phyloP scores from a whole-genome alignment of 2,797 vertebrate species.

The Furcifer pardalis region DNA sequence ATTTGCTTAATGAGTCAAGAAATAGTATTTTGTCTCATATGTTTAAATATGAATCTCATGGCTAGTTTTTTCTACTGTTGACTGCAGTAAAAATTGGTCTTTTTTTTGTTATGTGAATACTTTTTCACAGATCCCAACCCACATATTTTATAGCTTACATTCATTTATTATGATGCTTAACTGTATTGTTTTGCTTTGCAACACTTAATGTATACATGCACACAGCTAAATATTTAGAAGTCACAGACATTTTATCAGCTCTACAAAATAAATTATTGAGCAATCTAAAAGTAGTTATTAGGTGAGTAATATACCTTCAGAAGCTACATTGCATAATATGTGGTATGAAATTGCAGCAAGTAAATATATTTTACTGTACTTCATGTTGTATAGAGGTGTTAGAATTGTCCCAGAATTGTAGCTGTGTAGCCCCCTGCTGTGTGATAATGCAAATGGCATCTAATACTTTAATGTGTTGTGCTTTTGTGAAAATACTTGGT shows the following conservation, averaged over 20 bases:
- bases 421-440: slow-evolving; percentile 82
- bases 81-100: slow-evolving; percentile 43
- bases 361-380: slow-evolving; percentile 63
- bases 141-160: rapidly evolving
- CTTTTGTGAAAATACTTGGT: slow-evolving; percentile 35
- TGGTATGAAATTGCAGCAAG: slow-evolving; percentile 52
- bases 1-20: slow-evolving; percentile 40
- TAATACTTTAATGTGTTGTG: slow-evolving; percentile 63
- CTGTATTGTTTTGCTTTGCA: background rate
- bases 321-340: slow-evolving; percentile 7
- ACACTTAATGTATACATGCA: background rate
- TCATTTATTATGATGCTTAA: slow-evolving; percentile 19
- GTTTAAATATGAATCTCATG: background rate
- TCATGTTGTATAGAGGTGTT: slow-evolving; percentile 41
- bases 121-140: background rate
- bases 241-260: background rate
- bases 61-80: slow-evolving; percentile 2
- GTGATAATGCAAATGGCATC: slow-evolving; percentile 81
- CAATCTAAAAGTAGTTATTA: slow-evolving; percentile 9
- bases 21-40: slow-evolving; percentile 38
- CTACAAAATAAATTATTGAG: slow-evolving; percentile 2
- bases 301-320: background rate
- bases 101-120: background rate
- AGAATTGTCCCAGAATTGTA: slow-evolving; percentile 68
- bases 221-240: background rate